phyloP scores from a whole-genome alignment of 2,113 vertebrate genomes.

The Corythaeola cristata region DNA sequence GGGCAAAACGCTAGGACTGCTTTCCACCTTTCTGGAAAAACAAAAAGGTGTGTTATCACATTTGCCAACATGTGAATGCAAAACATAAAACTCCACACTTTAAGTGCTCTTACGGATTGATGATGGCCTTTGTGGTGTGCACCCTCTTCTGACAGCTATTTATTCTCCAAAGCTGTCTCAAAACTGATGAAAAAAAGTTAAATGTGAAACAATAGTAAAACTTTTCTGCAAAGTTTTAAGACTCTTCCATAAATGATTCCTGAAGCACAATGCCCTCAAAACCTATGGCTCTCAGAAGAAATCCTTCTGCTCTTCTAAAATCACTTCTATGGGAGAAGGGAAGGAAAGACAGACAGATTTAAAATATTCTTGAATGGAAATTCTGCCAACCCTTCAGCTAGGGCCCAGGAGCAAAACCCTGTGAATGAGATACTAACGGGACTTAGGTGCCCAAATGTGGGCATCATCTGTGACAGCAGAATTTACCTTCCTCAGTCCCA shows the following conservation, averaged over 20 bases:
- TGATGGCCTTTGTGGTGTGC: not conserved
- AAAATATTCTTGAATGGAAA: not conserved
- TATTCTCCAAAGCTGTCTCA: not conserved
- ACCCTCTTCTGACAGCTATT: not conserved
- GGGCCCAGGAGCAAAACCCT: not conserved
- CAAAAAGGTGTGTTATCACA: not conserved
- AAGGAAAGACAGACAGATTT: not conserved
- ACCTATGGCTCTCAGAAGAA: not conserved
- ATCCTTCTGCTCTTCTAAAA: not conserved
- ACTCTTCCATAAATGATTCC: not conserved
- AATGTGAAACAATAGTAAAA: not conserved
- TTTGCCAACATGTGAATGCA: not conserved
- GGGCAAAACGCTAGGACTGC: rapidly evolving
- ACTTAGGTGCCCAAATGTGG: not conserved
- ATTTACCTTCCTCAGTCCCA: not conserved
- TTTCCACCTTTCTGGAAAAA: not conserved
- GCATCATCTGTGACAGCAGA: not conserved
- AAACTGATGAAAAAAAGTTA: not conserved
- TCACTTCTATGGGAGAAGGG: not conserved
- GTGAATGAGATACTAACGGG: not conserved
- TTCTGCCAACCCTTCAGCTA: not conserved
- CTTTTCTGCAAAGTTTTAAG: not conserved
- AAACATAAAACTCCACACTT: not conserved
- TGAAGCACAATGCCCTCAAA: not conserved
- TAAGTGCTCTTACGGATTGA: not conserved